phyloP scores from a whole-genome alignment of 2,888 invertebrate genomes.

The Neria commutata region DNA sequence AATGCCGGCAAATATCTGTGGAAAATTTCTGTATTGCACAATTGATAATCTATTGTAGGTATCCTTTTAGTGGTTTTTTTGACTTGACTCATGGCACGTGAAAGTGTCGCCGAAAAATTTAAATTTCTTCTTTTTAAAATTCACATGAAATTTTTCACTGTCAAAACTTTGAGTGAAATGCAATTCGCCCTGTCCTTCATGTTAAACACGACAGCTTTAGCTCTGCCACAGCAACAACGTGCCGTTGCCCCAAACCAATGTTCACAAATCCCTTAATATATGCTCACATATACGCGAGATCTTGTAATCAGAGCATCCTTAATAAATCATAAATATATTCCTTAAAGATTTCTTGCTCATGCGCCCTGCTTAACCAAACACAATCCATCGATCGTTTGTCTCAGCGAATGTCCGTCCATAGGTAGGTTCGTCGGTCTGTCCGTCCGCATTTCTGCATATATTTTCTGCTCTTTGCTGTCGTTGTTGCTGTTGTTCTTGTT shows the following conservation, averaged over 20 bases:
- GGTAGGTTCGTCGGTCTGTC: constrained; percentile 16
- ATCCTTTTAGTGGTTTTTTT: background rate
- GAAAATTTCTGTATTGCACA: background rate
- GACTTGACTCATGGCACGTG: background rate
- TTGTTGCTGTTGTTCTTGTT: background rate
- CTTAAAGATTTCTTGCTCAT: constrained; percentile 14
- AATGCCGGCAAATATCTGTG: constrained; percentile 12
- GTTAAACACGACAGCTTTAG: background rate
- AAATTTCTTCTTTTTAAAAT: constrained; percentile 13
- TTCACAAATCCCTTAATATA: constrained; percentile 6
- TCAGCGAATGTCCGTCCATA: constrained; percentile 6
- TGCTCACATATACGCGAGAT: constrained; percentile 32
- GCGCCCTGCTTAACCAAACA: background rate
- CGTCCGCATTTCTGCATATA: constrained; percentile 55
- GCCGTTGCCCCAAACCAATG: background rate
- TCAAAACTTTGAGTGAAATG: constrained; percentile 17
- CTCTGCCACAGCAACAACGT: background rate
- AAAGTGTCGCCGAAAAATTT: background rate
- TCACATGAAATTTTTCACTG: constrained; percentile 38
- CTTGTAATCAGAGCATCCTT: constrained; percentile 60
- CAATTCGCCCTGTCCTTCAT: background rate
- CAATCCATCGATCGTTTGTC: constrained; percentile 7
- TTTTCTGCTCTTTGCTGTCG: constrained; percentile 26
- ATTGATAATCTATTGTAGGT: too few species aligned
- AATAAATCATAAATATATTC: constrained; percentile 60